Percentiles rank a stretch among this genome's conserved stretches.
Evolutionary conservation across 2,888 invertebrate genomes (phyloP).

Genomic region (Nymphalis urticae): DNA sequence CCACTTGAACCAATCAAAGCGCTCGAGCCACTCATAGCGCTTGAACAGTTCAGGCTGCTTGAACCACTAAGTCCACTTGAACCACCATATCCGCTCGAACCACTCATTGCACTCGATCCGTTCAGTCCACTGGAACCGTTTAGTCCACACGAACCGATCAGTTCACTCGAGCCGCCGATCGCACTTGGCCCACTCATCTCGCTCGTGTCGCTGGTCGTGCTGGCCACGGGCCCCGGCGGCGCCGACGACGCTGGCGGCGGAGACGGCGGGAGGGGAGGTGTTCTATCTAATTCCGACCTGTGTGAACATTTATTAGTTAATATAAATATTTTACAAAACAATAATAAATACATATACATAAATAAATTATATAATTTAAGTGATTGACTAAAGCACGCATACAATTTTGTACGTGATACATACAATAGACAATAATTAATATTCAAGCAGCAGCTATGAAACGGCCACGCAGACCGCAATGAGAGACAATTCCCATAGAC

Average conservation of each 20-base stretch:
- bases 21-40: constrained; percentile 51
- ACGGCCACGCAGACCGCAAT: too few relatives aligned
- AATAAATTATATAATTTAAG: too few relatives aligned
- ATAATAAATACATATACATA: background rate
- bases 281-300: constrained; percentile 63
- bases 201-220: constrained; percentile 39
- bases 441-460: too few relatives aligned
- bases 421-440: background rate
- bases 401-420: background rate
- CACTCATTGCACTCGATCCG: constrained; percentile 23
- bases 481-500: too few relatives aligned
- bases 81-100: constrained; percentile 51
- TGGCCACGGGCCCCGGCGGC: constrained; percentile 53
- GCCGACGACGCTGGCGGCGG: constrained; percentile 70
- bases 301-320: background rate
- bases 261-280: constrained; percentile 70
- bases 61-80: constrained; percentile 47
- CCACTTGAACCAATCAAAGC: constrained; percentile 56
- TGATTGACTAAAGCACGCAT: too few relatives aligned
- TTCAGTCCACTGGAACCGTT: constrained; percentile 14
- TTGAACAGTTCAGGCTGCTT: constrained; percentile 9
- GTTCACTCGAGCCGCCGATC: constrained; percentile 17
- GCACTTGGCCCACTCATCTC: constrained; percentile 22
- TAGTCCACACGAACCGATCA: constrained; percentile 25
- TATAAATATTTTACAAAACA: too few relatives aligned